Percentiles rank a stretch among this genome's conserved stretches.
These are phyloP conservation scores for Oopsacas minuta DNA, from an alignment of 37 sponge, comb jelly and placozoan genomes.

Conservation along the genomic window DNA sequence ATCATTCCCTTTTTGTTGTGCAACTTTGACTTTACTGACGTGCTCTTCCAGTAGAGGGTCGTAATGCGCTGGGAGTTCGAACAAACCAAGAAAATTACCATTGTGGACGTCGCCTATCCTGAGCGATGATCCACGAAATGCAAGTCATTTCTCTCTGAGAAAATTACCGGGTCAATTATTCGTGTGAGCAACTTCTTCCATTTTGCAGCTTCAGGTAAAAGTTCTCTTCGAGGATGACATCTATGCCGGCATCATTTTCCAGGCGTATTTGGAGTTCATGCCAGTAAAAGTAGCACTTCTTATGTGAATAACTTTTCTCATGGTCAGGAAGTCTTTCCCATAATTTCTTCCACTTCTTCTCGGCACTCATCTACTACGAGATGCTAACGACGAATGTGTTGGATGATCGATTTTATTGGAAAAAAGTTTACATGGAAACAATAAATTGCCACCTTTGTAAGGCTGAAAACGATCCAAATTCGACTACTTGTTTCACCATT, in stretches of 20 bases:
- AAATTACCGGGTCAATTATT: not conserved
- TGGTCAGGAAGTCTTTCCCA: not conserved
- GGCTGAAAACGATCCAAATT: not conserved
- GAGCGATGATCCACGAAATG: not conserved
- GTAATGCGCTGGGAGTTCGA: not conserved
- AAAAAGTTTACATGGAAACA: slow-evolving; percentile 7
- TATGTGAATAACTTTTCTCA: not conserved
- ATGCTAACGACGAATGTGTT: not conserved
- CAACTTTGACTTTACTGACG: not conserved
- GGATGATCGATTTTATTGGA: not conserved
- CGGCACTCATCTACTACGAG: not conserved
- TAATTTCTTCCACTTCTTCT: not conserved
- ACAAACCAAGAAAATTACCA: slow-evolving; percentile 16
- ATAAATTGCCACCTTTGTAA: not conserved
- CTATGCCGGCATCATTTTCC: not conserved
- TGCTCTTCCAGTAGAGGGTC: not conserved
- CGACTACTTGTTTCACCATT: not conserved
- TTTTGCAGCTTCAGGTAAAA: not conserved
- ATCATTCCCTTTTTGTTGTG: slow-evolving; percentile 10
- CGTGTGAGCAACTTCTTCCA: slow-evolving; percentile 3
- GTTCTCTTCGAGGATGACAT: not conserved
- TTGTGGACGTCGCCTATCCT: not conserved
- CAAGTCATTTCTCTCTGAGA: not conserved
- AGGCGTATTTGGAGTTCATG: not conserved
- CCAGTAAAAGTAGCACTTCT: not conserved